Evolutionary conservation across 2,113 vertebrate species (phyloP).

Genomic region (Oxygymnocypris stewartii): DNA sequence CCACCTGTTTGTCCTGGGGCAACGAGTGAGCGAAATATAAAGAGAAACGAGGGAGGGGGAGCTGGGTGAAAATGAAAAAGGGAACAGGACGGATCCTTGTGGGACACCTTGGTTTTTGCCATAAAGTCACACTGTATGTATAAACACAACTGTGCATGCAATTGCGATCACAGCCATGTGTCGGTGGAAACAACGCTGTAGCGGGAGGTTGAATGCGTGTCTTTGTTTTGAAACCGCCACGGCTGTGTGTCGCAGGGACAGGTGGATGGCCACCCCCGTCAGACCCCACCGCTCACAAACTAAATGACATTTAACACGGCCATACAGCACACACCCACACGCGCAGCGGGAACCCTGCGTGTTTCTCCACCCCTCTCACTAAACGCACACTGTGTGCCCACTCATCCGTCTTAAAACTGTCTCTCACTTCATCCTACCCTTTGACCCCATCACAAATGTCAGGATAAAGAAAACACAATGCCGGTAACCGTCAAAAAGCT

Average conservation of each 20-base stretch:
- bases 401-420: slow-evolving; percentile 49
- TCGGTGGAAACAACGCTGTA: slow-evolving; percentile 61
- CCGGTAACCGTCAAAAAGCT: neutral
- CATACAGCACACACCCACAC: slow-evolving; percentile 38
- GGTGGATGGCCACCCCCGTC: slow-evolving; percentile 24
- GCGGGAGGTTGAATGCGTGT: slow-evolving; percentile 52
- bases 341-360: slow-evolving; percentile 16
- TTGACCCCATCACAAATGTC: slow-evolving; percentile 26
- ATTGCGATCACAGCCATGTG: slow-evolving; percentile 59
- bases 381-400: slow-evolving; percentile 21
- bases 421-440: slow-evolving; percentile 33
- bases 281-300: slow-evolving; percentile 36
- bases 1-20: slow-evolving; percentile 79
- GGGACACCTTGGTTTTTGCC: slow-evolving; percentile 44
- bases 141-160: slow-evolving; percentile 29
- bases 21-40: slow-evolving; percentile 30
- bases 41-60: neutral
- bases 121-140: slow-evolving; percentile 37
- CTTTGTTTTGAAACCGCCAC: slow-evolving; percentile 52
- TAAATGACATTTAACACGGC: slow-evolving; percentile 44
- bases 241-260: slow-evolving; percentile 43
- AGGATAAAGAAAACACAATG: slow-evolving; percentile 1
- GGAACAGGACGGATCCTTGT: slow-evolving; percentile 31
- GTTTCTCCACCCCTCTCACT: slow-evolving; percentile 44
- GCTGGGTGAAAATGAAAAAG: slow-evolving; percentile 38